Percentiles rank a stretch among this genome's conserved stretches.
These are phyloP conservation scores for Brachionus manjavacas DNA, from an alignment of 1,140 invertebrate genomes.

Conservation along the genomic window DNA sequence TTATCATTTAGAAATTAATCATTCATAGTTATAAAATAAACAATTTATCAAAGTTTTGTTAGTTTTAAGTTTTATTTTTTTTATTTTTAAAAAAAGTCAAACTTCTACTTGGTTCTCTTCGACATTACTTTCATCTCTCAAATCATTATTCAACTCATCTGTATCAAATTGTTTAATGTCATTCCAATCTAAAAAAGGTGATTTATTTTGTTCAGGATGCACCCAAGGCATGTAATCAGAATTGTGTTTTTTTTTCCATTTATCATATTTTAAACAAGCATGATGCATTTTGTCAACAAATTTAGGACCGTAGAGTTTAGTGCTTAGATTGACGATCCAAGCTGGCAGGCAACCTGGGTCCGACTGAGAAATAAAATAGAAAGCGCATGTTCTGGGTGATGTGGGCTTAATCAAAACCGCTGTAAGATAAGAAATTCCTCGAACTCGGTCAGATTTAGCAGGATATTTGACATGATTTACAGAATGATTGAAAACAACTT, in stretches of 20 bases:
- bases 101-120: neutral
- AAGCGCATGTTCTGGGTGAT: conserved; percentile 63
- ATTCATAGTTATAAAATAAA: too few relatives aligned
- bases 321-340: conserved; percentile 82
- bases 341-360: conserved; percentile 80
- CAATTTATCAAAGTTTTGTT: too few relatives aligned
- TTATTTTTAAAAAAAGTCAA: too few relatives aligned
- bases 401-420: conserved; percentile 63
- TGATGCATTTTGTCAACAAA: conserved; percentile 64
- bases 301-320: conserved; percentile 76
- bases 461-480: conserved; percentile 69
- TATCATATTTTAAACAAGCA: conserved; percentile 70
- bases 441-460: conserved; percentile 67
- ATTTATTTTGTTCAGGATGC: conserved; percentile 60
- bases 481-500: conserved; percentile 82
- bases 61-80: too few relatives aligned
- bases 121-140: neutral
- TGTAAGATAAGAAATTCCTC: conserved; percentile 68
- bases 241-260: conserved; percentile 72
- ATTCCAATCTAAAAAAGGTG: neutral
- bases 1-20: neutral
- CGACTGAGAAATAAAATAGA: conserved; percentile 77
- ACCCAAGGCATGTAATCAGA: conserved; percentile 78
- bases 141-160: neutral
- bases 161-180: neutral